Evolutionary conservation across 1,140 invertebrate genomes (phyloP).

Genomic region (Rhopalosiphum padi): DNA sequence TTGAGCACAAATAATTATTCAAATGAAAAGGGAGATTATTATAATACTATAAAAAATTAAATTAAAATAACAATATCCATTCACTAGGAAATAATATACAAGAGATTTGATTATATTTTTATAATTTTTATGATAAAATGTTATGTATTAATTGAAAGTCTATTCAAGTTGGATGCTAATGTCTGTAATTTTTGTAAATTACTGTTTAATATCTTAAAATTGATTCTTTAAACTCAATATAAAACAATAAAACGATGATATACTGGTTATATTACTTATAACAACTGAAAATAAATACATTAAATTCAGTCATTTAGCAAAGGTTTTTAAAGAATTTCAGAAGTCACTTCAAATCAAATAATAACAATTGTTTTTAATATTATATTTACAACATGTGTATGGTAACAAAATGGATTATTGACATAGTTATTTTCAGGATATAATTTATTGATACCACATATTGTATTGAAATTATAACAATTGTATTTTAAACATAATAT

Average conservation of each 20-base stretch:
- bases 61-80: conserved; percentile 19
- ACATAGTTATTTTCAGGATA: background rate
- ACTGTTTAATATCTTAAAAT: background rate
- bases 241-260: background rate
- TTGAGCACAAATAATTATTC: conserved; percentile 28
- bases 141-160: background rate
- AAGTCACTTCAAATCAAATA: conserved; percentile 6
- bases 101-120: background rate
- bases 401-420: conserved; percentile 25
- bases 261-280: background rate
- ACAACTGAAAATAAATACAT: background rate
- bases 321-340: conserved; percentile 15
- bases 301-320: background rate
- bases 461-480: background rate
- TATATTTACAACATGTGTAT: conserved; percentile 21
- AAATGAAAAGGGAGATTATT: background rate
- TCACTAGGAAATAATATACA: conserved; percentile 7
- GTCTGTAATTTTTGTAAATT: background rate
- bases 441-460: background rate
- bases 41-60: background rate
- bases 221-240: background rate
- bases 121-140: background rate
- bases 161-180: background rate
- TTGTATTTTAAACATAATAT: background rate
- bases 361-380: conserved; percentile 13